These are phyloP conservation scores for Anticlea derivata DNA, from an alignment of 2,888 invertebrate species.

Conservation along the genomic window DNA sequence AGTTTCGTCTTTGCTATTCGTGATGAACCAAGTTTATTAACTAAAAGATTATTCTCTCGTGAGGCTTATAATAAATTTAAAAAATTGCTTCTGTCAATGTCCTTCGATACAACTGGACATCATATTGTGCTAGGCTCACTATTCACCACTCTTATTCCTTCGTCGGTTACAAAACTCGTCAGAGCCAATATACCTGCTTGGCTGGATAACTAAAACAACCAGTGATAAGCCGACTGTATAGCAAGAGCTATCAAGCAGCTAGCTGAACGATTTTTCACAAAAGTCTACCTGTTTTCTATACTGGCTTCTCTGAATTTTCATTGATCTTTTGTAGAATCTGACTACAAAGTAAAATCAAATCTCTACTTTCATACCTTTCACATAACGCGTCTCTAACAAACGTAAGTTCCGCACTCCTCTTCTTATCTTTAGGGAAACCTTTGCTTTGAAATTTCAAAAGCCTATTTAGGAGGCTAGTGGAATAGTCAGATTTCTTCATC, in stretches of 20 bases:
- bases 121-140: no score
- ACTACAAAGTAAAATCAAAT: conserved; percentile 62
- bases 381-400: conserved; percentile 54
- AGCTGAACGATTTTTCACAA: background rate
- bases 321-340: conserved; percentile 55
- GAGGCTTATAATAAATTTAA: no score
- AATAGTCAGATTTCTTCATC: conserved; percentile 45
- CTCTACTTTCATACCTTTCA: conserved; percentile 53
- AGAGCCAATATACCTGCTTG: no score
- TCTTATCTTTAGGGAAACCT: conserved; percentile 29
- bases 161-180: no score
- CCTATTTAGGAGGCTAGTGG: conserved; percentile 42
- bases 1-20: background rate
- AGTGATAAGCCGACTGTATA: no score
- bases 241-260: no score
- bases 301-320: conserved; percentile 49
- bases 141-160: no score
- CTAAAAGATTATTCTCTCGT: no score
- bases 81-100: no score
- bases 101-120: no score
- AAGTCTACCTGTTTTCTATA: conserved; percentile 21
- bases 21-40: background rate
- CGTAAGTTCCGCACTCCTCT: conserved; percentile 42
- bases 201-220: no score
- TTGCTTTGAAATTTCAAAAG: conserved; percentile 46